phyloP scores from a whole-genome alignment of 2,888 invertebrate genomes.

The Panzeria rudis region DNA sequence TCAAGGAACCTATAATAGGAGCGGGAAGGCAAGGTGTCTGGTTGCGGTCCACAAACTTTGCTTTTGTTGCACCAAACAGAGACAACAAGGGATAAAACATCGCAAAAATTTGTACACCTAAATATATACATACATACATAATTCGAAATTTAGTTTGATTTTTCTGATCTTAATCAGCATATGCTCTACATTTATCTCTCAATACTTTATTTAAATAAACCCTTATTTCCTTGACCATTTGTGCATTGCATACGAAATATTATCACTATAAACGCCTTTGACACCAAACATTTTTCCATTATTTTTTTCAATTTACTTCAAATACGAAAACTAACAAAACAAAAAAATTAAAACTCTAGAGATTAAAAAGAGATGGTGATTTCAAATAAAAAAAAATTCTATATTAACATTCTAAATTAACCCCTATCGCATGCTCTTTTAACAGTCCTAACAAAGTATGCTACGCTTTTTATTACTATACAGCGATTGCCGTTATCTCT shows the following conservation, averaged over 20 bases:
- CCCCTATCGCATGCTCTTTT: constrained; percentile 69
- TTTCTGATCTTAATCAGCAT: background rate
- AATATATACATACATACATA: no score
- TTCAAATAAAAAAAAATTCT: constrained; percentile 18
- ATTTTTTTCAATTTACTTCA: constrained; percentile 43
- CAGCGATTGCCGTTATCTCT: constrained; percentile 40
- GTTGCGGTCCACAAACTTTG: no score
- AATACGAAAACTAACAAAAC: constrained; percentile 10
- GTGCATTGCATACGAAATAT: constrained; percentile 24
- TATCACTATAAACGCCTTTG: constrained; percentile 60
- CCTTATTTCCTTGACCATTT: constrained; percentile 61
- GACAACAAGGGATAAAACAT: no score
- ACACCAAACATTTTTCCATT: constrained; percentile 26
- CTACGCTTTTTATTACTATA: constrained; percentile 36
- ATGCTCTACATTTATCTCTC: constrained; percentile 9
- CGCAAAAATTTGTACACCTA: no score
- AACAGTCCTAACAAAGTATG: constrained; percentile 59
- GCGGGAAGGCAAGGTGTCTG: no score
- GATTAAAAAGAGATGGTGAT: constrained; percentile 47
- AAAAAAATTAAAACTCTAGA: constrained; percentile 29
- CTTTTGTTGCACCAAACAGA: no score
- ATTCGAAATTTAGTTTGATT: background rate
- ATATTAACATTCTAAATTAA: constrained; percentile 53
- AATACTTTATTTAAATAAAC: constrained; percentile 55
- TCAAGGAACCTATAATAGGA: no score